phyloP scores from a whole-genome alignment of 1,140 invertebrate genomes.

The Drosophila malerkotliana region DNA sequence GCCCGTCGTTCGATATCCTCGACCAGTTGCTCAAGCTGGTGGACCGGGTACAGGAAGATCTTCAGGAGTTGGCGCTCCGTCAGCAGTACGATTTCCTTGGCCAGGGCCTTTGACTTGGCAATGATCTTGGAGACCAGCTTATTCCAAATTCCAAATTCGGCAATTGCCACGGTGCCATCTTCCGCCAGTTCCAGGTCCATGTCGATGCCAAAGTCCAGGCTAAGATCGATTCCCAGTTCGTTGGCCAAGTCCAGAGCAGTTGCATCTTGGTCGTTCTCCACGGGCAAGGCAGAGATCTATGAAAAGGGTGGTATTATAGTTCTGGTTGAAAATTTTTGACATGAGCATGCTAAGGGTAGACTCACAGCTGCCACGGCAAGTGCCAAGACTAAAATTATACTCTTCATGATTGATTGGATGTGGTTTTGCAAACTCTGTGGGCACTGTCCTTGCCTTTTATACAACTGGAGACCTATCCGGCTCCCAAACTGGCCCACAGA shows the following conservation, averaged over 20 bases:
- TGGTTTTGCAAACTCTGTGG: conserved; percentile 13
- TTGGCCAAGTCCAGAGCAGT: not conserved
- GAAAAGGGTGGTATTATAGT: not conserved
- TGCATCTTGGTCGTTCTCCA: not conserved
- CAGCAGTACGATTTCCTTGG: conserved; percentile 15
- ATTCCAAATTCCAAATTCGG: conserved; percentile 25
- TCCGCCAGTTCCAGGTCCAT: not conserved
- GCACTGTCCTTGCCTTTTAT: conserved; percentile 15
- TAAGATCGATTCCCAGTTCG: not conserved
- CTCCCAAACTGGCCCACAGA: conserved; percentile 2
- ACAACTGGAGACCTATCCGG: not conserved
- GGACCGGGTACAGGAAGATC: conserved; percentile 52
- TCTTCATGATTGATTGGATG: conserved; percentile 33
- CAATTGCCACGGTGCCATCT: conserved; percentile 1
- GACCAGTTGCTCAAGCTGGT: conserved; percentile 41
- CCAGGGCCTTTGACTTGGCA: conserved; percentile 18
- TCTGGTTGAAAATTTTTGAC: too few species aligned
- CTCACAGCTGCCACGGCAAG: conserved; percentile 35
- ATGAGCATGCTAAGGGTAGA: not conserved
- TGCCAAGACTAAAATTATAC: conserved; percentile 22
- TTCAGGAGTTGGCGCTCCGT: conserved; percentile 48
- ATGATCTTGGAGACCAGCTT: conserved; percentile 21
- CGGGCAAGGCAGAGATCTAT: conserved; percentile 5
- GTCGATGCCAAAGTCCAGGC: not conserved
- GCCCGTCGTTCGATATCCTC: conserved; percentile 37